Evolutionary conservation across 2,888 invertebrate genomes (phyloP), one percentile per base, ranked within the genome.

Genomic region (Gymnocheta viridis): DNA sequence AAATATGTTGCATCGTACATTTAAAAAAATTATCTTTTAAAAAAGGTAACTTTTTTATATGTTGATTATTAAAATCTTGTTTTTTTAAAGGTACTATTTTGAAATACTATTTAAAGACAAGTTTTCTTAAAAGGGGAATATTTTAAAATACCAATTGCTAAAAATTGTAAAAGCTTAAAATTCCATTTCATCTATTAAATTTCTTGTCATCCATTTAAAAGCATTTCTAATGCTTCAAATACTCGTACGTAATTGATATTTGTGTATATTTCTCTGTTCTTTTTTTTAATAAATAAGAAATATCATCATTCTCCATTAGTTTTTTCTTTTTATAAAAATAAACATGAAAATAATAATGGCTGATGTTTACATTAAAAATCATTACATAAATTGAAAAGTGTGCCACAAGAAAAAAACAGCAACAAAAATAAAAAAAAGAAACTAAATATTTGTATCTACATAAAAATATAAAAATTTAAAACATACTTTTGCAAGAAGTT

Each of bases 351-450:
- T n/a, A 54, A 54, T 82, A 74, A 82, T 82, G 64, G 62, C 70
- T 74, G 62, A 41, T 82, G 74, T 79, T 82, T 79, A 82, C 79
- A 82, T 79, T 82, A 64, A 79, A 79, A 79, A 74, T 79, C 79
- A 74, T 82, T 74, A 79, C 74, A 79, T 64, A 79, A 82, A 82
- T 82, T 74, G 74, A 74, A 82, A 82, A 82, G 82, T 82, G 82
- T 82, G 82, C 82, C 82, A 82, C 74, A 74, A n/a, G n/a, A n/a
- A n/a, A n/a, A n/a, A 22, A 51, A 58, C 41, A 51, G 24, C 12
- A 58, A 6, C 22, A 62, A 35, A 7, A 12, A 19, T 22, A 54
- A 35, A 60, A 24, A 62, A 27, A 54, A 44, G 10, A 78, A 69
- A 60, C 58, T 60, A 32, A 32, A 32, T 32, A 60, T 67, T 77